Conservation (phyloP, 2,888 invertebrate genomes). For the Ectropis crepuscularia region DNA sequence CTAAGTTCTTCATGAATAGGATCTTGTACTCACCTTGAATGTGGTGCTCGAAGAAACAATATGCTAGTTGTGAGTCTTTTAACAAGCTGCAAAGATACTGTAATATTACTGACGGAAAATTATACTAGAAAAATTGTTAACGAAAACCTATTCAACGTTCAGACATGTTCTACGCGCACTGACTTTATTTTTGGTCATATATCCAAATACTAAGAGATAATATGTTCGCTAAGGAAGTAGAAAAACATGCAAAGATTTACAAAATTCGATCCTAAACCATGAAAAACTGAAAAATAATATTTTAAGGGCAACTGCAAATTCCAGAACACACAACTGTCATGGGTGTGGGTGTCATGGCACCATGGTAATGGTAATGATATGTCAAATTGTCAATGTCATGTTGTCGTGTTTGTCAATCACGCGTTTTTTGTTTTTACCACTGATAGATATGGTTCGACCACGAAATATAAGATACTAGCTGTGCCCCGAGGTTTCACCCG, state of each 20-base stretch:
- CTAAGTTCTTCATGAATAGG: not conserved
- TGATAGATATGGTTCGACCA: not conserved
- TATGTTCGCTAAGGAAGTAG: not conserved
- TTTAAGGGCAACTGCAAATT: conserved; percentile 17
- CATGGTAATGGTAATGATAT: not conserved
- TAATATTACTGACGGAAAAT: not conserved
- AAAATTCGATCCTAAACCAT: conserved; percentile 15
- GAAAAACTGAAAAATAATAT: conserved; percentile 19
- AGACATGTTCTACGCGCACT: conserved; percentile 1
- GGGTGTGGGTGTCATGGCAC: too few species aligned
- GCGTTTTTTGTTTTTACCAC: not conserved
- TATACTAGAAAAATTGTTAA: not conserved
- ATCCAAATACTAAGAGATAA: not conserved
- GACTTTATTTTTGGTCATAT: conserved; percentile 5
- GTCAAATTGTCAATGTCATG: conserved; percentile 8
- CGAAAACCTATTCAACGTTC: not conserved
- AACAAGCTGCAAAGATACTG: not conserved
- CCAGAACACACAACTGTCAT: conserved; percentile 13
- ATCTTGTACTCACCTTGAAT: conserved; percentile 33
- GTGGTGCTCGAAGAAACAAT: conserved; percentile 15
- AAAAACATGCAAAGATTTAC: conserved; percentile 17
- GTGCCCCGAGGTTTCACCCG: too few species aligned
- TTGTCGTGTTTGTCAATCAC: not conserved
- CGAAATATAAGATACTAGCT: not conserved
- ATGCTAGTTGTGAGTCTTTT: not conserved